Evolutionary conservation across 2,888 invertebrate species (phyloP).

Genomic region (Troides oblongomaculatus): DNA sequence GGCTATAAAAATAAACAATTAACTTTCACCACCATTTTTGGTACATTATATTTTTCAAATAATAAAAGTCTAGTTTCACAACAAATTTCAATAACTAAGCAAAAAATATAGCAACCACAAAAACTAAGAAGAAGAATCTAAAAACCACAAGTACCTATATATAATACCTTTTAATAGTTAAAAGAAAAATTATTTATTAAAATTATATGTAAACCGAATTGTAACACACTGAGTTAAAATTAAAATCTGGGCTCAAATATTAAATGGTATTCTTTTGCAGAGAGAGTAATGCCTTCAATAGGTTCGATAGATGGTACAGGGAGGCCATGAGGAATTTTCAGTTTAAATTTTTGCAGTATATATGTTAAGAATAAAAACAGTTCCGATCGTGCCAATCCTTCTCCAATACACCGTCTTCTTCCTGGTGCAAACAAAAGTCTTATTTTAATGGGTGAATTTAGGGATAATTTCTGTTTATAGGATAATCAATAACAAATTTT

Average conservation of each 20-base stretch:
- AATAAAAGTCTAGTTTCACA: no score
- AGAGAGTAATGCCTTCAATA: conserved; percentile 78
- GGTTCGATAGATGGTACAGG: conserved; percentile 69
- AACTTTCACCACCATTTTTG: not conserved
- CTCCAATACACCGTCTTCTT: conserved; percentile 89
- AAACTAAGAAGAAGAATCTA: no score
- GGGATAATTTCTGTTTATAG: no score
- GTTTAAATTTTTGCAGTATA: conserved; percentile 84
- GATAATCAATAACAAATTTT: no score
- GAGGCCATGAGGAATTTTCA: conserved; percentile 56
- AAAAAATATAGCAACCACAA: no score
- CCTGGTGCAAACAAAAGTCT: conserved; percentile 67
- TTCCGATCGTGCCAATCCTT: conserved; percentile 85
- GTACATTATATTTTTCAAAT: no score
- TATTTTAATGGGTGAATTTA: not conserved
- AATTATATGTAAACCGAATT: not conserved
- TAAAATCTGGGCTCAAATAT: conserved; percentile 56
- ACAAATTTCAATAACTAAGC: not conserved
- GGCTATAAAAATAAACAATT: conserved; percentile 27
- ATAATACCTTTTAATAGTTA: no score
- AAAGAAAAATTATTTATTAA: not conserved
- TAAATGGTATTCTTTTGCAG: conserved; percentile 76
- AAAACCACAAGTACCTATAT: no score
- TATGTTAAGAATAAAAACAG: conserved; percentile 87
- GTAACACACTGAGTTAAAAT: conserved; percentile 4